Percentiles rank a stretch among this genome's conserved stretches.
Conservation (phyloP, 1,140 invertebrate genomes). For the Lasioglossum albipes region DNA sequence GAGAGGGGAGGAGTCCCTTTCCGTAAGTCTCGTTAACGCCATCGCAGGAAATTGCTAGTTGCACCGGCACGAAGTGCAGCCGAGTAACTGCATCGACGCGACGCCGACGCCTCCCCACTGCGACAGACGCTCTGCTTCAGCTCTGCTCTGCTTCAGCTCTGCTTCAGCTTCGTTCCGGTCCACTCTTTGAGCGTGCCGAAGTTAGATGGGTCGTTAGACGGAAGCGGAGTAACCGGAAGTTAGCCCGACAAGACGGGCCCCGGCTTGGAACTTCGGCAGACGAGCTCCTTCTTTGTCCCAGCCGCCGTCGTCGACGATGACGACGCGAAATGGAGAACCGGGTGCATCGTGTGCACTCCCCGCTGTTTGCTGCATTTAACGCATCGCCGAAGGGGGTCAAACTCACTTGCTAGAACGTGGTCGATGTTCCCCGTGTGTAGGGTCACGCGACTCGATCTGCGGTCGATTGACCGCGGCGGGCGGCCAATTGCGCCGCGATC, state of each 20-base stretch:
- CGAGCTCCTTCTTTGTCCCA: slow-evolving; percentile 12
- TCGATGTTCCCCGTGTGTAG: too few relatives aligned
- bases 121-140: slow-evolving; percentile 20
- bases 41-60: slow-evolving; percentile 44
- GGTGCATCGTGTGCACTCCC: too few relatives aligned
- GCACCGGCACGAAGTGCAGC: slow-evolving; percentile 18
- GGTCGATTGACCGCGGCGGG: too few relatives aligned
- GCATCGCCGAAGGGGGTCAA: not conserved
- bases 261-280: not conserved
- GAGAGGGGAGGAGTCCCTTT: not conserved
- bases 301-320: not conserved
- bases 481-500: too few relatives aligned
- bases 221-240: slow-evolving; percentile 47
- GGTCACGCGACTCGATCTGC: too few relatives aligned
- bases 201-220: slow-evolving; percentile 50
- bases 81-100: slow-evolving; percentile 46
- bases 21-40: slow-evolving; percentile 27
- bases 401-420: too few relatives aligned
- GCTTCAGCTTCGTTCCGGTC: not conserved
- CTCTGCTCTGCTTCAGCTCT: slow-evolving; percentile 4
- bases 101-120: not conserved
- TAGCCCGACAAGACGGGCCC: slow-evolving; percentile 17
- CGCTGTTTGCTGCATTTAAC: slow-evolving; percentile 29
- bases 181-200: slow-evolving; percentile 43
- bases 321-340: too few relatives aligned